Conservation (phyloP, 2,113 vertebrate species). For the Cardinalis cardinalis region DNA sequence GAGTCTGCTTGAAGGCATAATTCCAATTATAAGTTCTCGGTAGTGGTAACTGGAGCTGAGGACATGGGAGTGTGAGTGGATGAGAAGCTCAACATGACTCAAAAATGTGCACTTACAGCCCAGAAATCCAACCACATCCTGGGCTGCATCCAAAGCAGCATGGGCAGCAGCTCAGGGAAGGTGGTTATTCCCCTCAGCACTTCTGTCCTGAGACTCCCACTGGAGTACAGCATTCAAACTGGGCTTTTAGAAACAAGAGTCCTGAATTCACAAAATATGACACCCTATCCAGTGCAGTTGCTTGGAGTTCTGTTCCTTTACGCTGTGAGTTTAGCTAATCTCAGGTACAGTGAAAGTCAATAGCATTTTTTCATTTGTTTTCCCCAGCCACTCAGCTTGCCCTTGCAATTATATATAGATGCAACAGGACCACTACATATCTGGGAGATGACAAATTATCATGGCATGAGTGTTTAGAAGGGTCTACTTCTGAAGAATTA, state of each 20-base stretch:
- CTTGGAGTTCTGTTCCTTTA: background rate
- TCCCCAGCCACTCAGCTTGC: background rate
- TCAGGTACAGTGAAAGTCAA: background rate
- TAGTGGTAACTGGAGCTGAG: background rate
- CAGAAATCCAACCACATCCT: background rate
- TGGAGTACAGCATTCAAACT: background rate
- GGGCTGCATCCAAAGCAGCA: background rate
- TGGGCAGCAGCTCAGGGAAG: background rate
- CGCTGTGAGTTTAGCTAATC: background rate
- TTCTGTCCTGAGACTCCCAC: background rate
- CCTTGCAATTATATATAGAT: background rate
- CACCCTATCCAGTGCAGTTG: background rate
- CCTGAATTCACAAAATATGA: background rate
- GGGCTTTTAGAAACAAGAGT: background rate
- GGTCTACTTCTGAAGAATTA: background rate
- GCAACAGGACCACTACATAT: background rate
- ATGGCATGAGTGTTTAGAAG: background rate
- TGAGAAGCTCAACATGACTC: background rate
- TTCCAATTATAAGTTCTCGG: background rate
- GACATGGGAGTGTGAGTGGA: too few species aligned
- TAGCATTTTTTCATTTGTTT: background rate
- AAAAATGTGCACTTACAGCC: background rate
- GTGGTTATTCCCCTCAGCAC: too few species aligned
- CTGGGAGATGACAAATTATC: background rate
- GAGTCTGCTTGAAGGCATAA: background rate